Conservation (phyloP, 2,797 vertebrate species). For the Brachyalestes nurse region DNA sequence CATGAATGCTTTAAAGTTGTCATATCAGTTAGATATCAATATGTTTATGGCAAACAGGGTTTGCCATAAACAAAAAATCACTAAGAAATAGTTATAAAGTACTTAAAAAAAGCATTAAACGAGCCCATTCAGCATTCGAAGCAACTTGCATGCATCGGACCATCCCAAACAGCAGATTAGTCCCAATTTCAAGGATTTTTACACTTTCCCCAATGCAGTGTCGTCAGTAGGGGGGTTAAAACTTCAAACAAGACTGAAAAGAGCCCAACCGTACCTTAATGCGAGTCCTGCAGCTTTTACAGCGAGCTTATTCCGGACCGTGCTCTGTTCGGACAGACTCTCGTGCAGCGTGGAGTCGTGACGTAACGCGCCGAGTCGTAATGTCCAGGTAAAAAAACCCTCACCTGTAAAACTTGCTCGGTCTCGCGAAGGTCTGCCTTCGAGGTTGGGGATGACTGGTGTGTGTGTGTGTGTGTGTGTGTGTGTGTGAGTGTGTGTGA, state of each 20-base stretch:
- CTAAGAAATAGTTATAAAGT: no score
- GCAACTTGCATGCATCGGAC: not conserved
- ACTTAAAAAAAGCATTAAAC: no score
- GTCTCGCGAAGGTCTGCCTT: not conserved
- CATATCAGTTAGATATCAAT: no score
- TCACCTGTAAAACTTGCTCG: conserved; percentile 13
- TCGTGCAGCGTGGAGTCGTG: not conserved
- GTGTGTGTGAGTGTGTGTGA: not conserved
- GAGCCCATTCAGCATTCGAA: no score
- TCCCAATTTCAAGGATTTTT: no score
- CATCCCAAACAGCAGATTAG: not conserved
- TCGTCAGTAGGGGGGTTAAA: not conserved
- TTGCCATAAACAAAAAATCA: no score
- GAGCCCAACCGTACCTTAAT: not conserved
- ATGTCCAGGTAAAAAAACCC: not conserved
- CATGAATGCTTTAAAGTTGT: no score
- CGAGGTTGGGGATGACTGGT: not conserved
- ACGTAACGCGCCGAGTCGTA: not conserved
- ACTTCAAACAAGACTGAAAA: not conserved
- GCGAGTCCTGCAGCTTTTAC: not conserved
- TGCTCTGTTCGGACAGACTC: not conserved
- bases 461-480: not conserved
- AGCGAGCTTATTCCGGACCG: not conserved
- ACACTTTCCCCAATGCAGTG: not conserved
- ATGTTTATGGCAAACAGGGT: no score